These are phyloP conservation scores for Hippocampus abdominalis DNA, from an alignment of 2,113 vertebrate genomes.

Conservation along the genomic window DNA sequence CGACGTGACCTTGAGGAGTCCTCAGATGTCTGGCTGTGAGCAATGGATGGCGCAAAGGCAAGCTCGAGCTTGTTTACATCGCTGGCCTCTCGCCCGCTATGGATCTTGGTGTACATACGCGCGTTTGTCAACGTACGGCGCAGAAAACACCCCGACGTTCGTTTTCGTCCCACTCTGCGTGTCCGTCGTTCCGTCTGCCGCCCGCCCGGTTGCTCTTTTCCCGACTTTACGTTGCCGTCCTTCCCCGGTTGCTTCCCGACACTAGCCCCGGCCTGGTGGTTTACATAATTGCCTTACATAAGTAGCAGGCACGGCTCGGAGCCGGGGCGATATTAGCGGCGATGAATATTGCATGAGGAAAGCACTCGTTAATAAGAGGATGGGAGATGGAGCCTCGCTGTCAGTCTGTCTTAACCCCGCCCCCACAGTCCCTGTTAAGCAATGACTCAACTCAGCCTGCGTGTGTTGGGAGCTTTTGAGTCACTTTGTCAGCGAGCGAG, in stretches of 20 bases:
- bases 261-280: conserved; percentile 70
- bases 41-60: conserved; percentile 19
- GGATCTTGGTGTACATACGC: conserved; percentile 7
- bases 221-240: conserved; percentile 3
- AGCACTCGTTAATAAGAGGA: conserved; percentile 79
- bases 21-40: conserved; percentile 36
- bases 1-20: conserved; percentile 64
- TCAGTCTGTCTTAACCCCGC: conserved; percentile 73
- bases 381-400: conserved; percentile 71
- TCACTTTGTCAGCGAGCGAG: conserved; percentile 54
- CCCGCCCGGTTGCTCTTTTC: conserved; percentile 1
- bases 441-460: conserved; percentile 68
- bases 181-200: conserved; percentile 19
- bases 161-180: conserved; percentile 25
- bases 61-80: conserved; percentile 39
- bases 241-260: conserved; percentile 62
- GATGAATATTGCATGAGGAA: conserved; percentile 79
- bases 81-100: conserved; percentile 27
- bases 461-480: conserved; percentile 61
- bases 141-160: conserved; percentile 12
- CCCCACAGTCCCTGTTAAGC: conserved; percentile 67
- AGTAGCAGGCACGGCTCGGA: conserved; percentile 71
- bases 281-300: conserved; percentile 82
- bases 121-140: conserved; percentile 14
- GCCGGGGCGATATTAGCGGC: conserved; percentile 72